Evolutionary conservation across 2,113 vertebrate genomes (phyloP).

Genomic region (Aegithalos caudatus): DNA sequence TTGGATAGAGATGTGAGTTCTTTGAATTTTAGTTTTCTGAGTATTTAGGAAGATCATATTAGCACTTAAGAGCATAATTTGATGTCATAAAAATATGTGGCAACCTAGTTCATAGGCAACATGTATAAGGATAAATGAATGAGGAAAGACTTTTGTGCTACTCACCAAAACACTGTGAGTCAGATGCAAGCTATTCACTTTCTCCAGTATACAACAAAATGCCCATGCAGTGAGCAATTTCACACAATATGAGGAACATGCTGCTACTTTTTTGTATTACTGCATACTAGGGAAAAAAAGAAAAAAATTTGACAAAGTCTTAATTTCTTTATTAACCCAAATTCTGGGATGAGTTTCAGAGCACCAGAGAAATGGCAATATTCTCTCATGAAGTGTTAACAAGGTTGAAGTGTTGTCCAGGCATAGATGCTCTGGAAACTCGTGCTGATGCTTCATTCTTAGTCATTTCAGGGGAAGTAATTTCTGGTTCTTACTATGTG

Average conservation of each 20-base stretch:
- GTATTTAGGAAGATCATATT: background rate
- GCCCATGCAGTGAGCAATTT: background rate
- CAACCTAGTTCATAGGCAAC: background rate
- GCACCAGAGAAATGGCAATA: background rate
- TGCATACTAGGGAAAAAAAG: background rate
- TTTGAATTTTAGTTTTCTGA: background rate
- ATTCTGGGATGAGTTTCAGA: background rate
- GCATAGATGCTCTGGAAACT: background rate
- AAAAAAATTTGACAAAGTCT: background rate
- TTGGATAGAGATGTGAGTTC: background rate
- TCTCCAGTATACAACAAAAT: background rate
- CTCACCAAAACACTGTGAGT: background rate
- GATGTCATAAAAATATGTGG: background rate
- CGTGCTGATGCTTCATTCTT: background rate
- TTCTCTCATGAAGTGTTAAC: background rate
- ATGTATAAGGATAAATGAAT: background rate
- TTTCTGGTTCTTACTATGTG: background rate
- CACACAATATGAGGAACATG: background rate
- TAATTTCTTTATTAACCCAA: background rate
- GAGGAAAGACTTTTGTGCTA: background rate
- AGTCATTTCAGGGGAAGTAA: background rate
- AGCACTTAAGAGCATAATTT: background rate
- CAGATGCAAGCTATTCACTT: background rate
- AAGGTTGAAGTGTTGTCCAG: background rate
- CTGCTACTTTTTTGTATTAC: background rate